Conservation (phyloP, 2,797 vertebrate genomes). For the Tachyglossus aculeatus region DNA sequence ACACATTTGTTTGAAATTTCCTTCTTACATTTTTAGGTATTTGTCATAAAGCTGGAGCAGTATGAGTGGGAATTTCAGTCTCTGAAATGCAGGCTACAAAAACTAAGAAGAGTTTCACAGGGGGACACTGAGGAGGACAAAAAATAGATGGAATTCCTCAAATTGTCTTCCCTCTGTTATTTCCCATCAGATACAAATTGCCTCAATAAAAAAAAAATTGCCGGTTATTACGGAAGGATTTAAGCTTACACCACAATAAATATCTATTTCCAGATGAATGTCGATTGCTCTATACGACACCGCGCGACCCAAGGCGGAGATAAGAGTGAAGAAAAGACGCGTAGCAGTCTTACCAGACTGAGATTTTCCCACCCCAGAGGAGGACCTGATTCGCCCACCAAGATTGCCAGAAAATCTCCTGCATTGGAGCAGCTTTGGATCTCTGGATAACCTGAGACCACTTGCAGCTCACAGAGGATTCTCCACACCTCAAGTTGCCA, state of each 20-base stretch:
- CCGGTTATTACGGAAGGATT: not conserved
- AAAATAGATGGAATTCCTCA: not conserved
- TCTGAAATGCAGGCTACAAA: too few species aligned
- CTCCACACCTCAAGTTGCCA: too few species aligned
- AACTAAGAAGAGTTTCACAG: too few species aligned
- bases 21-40: too few species aligned
- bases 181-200: not conserved
- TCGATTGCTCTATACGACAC: not conserved
- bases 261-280: not conserved
- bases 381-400: not conserved
- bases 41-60: too few species aligned
- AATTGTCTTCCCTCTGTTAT: not conserved
- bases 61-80: too few species aligned
- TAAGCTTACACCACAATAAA: not conserved
- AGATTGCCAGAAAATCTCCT: too few species aligned
- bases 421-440: too few species aligned
- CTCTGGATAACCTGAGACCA: too few species aligned
- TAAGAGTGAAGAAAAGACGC: not conserved
- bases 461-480: too few species aligned
- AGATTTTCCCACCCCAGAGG: not conserved
- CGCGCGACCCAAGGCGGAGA: not conserved
- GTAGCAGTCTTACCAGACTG: not conserved
- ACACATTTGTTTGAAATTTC: too few species aligned
- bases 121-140: not conserved
- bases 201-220: too few species aligned